Evolutionary conservation across 2,797 vertebrate species (phyloP).

Genomic region (Notoglanidium macrostoma): DNA sequence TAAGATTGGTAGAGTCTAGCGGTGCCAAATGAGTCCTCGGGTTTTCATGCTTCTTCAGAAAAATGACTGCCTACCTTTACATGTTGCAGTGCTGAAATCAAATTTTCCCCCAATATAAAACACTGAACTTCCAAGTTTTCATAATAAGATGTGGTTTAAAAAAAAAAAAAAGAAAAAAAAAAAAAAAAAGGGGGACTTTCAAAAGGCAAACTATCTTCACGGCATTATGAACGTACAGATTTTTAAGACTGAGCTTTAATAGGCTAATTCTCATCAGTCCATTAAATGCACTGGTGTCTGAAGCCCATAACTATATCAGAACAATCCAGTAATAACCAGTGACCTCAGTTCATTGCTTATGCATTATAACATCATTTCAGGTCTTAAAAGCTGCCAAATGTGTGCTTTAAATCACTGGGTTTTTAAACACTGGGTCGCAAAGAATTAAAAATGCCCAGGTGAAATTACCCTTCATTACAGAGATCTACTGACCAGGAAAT

Average conservation of each 20-base stretch:
- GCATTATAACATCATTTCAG: conserved; percentile 45
- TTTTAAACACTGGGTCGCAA: conserved; percentile 29
- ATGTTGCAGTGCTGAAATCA: neutral
- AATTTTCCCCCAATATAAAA: neutral
- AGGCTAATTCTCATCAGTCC: conserved; percentile 56
- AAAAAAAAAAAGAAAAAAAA: neutral
- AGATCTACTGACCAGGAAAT: conserved; percentile 15
- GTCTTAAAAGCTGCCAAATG: conserved; percentile 51
- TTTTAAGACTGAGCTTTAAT: conserved; percentile 53
- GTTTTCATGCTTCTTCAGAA: neutral
- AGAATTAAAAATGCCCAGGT: neutral
- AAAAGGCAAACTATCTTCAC: conserved; percentile 22
- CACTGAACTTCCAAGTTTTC: neutral
- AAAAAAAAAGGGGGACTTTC: no score
- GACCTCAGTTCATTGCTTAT: conserved; percentile 59
- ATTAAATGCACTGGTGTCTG: conserved; percentile 56
- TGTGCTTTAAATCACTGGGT: conserved; percentile 48
- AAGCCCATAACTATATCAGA: conserved; percentile 56
- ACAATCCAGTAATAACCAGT: conserved; percentile 51
- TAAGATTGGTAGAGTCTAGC: neutral
- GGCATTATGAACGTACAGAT: conserved; percentile 12
- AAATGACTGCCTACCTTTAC: neutral
- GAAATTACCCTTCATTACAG: conserved; percentile 26
- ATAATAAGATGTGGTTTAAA: neutral
- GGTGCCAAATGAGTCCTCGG: neutral